These are phyloP conservation scores for Chelonia mydas DNA, from an alignment of 2,797 vertebrate species.

Conservation along the genomic window DNA sequence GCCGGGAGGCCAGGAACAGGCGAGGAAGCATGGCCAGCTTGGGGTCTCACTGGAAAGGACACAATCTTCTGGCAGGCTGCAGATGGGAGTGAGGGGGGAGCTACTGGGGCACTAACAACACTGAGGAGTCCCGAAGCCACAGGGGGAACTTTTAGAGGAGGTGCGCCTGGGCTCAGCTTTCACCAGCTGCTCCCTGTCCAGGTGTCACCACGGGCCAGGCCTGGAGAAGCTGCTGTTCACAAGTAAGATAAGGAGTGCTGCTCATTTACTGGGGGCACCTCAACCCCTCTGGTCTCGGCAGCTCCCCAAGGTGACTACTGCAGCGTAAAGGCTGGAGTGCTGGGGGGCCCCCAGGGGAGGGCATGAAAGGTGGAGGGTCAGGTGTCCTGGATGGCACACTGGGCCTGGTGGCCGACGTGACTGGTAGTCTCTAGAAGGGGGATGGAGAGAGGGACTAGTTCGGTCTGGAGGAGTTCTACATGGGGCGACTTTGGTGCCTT, in stretches of 20 bases:
- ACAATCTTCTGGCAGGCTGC: background rate
- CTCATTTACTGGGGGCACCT: background rate
- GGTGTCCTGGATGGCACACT: background rate
- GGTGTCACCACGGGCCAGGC: background rate
- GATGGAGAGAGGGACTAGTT: background rate
- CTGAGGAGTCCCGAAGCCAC: background rate
- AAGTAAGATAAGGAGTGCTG: background rate
- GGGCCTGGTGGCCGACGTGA: background rate
- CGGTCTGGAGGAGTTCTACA: background rate
- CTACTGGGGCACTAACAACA: background rate
- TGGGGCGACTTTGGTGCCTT: background rate
- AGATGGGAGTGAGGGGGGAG: background rate
- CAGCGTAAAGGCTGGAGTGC: fast-evolving
- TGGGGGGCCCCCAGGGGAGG: background rate
- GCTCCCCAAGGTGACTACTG: background rate
- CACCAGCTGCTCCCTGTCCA: background rate
- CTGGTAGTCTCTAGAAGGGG: background rate
- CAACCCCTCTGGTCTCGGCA: background rate
- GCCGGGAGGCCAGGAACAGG: background rate
- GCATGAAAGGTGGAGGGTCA: background rate
- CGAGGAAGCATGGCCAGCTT: background rate
- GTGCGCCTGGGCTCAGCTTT: background rate
- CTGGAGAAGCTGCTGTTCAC: background rate
- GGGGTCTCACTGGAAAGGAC: background rate
- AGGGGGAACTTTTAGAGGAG: background rate